Conservation (phyloP, 1,140 invertebrate species). For the Drosophila sturtevanti region DNA sequence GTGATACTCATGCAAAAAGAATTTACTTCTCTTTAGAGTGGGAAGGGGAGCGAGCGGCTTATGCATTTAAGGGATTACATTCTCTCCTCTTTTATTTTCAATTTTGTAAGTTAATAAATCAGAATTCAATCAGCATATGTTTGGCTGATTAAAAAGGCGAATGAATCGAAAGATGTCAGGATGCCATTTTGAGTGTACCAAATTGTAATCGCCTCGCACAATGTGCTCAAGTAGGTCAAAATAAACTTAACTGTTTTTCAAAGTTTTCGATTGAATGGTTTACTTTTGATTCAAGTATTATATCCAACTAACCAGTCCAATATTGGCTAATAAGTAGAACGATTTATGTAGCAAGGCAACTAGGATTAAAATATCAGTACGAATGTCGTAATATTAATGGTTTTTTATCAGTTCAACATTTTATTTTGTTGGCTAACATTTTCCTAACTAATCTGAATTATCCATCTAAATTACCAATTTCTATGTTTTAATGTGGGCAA, state of each 20-base stretch:
- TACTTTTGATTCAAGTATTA: too few relatives aligned
- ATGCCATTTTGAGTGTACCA: background rate
- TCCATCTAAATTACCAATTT: too few relatives aligned
- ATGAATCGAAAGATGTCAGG: background rate
- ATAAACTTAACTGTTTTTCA: background rate
- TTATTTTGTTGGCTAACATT: too few relatives aligned
- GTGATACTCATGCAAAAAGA: slow-evolving; percentile 21
- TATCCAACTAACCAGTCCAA: too few relatives aligned
- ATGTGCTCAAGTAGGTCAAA: background rate
- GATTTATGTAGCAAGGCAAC: too few relatives aligned
- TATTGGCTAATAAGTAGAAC: too few relatives aligned
- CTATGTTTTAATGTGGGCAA: too few relatives aligned
- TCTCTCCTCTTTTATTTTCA: slow-evolving; percentile 7
- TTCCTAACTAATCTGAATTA: too few relatives aligned
- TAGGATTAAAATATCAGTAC: too few relatives aligned
- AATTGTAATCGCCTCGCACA: background rate
- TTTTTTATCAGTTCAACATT: too few relatives aligned
- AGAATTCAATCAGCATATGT: slow-evolving; percentile 41
- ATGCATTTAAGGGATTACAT: slow-evolving; percentile 31
- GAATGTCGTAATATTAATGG: too few relatives aligned
- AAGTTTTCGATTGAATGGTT: background rate
- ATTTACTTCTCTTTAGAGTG: background rate
- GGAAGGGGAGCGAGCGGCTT: background rate
- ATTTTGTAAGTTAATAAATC: slow-evolving; percentile 41
- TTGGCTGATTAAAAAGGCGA: slow-evolving; percentile 21